phyloP scores from a whole-genome alignment of 2,113 vertebrate species.

The Opisthocomus hoazin region DNA sequence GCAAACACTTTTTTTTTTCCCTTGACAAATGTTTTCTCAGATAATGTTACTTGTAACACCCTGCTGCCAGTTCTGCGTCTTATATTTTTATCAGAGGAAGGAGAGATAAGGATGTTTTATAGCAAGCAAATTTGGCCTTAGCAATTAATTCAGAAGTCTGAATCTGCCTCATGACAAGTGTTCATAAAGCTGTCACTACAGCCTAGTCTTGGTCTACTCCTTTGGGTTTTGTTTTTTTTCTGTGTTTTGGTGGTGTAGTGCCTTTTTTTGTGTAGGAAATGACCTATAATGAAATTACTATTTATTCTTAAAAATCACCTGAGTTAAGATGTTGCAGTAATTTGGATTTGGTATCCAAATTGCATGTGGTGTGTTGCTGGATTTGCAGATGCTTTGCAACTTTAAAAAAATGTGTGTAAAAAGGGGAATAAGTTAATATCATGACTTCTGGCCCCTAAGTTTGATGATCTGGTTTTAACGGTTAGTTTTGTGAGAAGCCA shows the following conservation, averaged over 20 bases:
- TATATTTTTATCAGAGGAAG: background rate
- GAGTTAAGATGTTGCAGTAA: background rate
- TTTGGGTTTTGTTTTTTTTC: background rate
- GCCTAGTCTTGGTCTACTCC: background rate
- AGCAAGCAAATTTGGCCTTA: background rate
- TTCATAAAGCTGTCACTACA: background rate
- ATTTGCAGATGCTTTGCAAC: background rate
- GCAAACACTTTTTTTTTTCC: background rate
- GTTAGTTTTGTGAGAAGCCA: background rate
- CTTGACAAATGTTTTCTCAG: constrained; percentile 15
- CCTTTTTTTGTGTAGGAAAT: background rate
- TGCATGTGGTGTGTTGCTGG: background rate
- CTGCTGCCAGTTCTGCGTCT: background rate
- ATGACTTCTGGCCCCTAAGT: background rate
- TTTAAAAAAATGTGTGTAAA: background rate
- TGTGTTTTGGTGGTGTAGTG: background rate
- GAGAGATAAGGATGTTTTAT: background rate
- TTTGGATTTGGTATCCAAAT: background rate
- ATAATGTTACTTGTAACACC: background rate
- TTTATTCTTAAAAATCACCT: background rate
- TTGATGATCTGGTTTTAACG: background rate
- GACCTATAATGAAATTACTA: background rate
- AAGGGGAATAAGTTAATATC: background rate
- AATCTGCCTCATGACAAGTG: background rate
- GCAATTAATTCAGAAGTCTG: background rate